Evolutionary conservation across 2,797 vertebrate species (phyloP).

Genomic region (Saxicola maurus): DNA sequence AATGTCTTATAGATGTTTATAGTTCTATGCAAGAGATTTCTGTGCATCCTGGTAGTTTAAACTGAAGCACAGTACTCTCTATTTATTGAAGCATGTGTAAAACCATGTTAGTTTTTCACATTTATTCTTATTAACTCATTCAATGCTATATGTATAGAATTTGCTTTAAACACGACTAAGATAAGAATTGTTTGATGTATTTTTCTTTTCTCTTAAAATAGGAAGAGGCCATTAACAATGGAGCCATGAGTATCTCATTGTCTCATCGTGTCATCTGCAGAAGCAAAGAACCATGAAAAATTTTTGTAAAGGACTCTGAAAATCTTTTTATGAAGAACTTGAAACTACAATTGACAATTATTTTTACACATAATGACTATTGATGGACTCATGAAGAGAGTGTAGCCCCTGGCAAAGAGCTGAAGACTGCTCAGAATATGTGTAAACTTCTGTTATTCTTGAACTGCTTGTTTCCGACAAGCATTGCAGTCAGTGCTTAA

Average conservation of each 20-base stretch:
- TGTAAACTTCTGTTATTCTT: neutral
- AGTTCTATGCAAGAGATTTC: neutral
- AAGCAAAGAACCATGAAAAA: neutral
- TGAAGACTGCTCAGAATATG: neutral
- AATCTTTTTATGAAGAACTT: neutral
- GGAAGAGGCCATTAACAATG: conserved; percentile 69
- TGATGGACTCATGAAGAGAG: neutral
- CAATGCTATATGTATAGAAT: neutral
- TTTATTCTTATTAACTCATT: neutral
- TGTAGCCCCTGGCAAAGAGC: neutral
- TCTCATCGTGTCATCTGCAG: neutral
- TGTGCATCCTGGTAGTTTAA: neutral
- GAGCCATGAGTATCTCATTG: neutral
- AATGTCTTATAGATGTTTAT: neutral
- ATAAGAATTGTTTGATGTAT: neutral
- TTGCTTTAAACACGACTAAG: neutral
- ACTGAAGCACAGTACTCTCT: neutral
- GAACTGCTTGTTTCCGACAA: neutral
- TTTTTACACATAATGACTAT: neutral
- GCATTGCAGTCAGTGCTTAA: neutral
- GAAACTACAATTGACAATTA: neutral
- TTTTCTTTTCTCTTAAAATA: conserved; percentile 45
- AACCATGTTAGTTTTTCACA: neutral
- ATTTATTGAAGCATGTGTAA: neutral
- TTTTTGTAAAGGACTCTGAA: neutral